A percentile compares a stretch with the other conserved stretches of the same genome.
Evolutionary conservation across 1,140 invertebrate species (phyloP).

Genomic region (Meloidogyne floridensis): DNA sequence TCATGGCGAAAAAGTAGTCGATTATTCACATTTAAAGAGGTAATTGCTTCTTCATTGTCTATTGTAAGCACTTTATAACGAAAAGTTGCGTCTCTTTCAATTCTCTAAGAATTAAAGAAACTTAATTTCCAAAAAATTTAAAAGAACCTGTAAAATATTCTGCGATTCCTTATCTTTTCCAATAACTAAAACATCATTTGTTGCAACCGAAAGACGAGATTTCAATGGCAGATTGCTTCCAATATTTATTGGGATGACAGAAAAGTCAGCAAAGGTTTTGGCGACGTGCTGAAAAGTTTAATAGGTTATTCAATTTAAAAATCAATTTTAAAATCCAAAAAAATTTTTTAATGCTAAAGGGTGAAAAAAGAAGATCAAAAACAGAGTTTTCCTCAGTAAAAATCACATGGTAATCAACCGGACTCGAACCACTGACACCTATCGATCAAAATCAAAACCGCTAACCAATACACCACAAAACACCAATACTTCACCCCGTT

Average conservation of each 20-base stretch:
- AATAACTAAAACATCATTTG: constrained; percentile 49
- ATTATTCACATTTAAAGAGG: constrained; percentile 57
- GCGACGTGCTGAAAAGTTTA: constrained; percentile 46
- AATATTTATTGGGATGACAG: constrained; percentile 57
- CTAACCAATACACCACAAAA: no score
- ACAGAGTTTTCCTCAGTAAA: no score
- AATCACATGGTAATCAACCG: no score
- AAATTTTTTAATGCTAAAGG: constrained; percentile 2
- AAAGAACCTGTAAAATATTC: constrained; percentile 34
- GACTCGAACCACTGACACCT: no score
- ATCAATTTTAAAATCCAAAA: neutral
- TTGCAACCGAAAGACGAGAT: constrained; percentile 54
- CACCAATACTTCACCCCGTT: no score
- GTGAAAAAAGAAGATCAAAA: neutral
- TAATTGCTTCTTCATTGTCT: constrained; percentile 57
- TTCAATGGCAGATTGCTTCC: constrained; percentile 49
- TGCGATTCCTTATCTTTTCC: constrained; percentile 57
- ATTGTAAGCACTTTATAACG: constrained; percentile 58
- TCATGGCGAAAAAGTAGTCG: constrained; percentile 59
- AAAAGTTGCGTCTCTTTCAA: constrained; percentile 61
- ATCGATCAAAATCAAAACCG: no score
- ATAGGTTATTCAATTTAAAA: neutral
- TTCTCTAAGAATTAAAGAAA: constrained; percentile 43
- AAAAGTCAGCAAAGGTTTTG: constrained; percentile 56
- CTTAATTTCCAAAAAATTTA: neutral